These are phyloP conservation scores for Australoheros scitulus DNA, from an alignment of 2,113 vertebrate species.

Conservation along the genomic window DNA sequence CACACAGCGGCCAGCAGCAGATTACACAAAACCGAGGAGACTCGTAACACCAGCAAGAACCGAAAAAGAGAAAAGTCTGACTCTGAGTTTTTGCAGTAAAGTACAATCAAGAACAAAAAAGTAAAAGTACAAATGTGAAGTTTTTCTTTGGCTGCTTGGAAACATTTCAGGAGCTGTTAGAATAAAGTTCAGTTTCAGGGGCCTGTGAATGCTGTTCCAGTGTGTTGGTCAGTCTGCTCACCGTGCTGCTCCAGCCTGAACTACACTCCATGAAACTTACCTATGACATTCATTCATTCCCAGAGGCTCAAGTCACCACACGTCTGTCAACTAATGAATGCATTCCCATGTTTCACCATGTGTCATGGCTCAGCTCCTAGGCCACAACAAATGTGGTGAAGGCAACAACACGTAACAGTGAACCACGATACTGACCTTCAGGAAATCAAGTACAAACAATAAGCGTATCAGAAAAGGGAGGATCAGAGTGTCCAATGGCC, in stretches of 20 bases:
- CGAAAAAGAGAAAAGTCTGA: not conserved
- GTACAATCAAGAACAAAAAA: too few relatives aligned
- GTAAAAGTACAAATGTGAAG: accelerated
- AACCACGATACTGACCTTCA: accelerated
- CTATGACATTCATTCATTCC: not conserved
- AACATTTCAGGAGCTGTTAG: not conserved
- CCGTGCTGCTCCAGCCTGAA: not conserved
- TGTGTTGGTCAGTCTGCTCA: not conserved
- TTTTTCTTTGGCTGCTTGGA: not conserved
- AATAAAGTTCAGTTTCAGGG: not conserved
- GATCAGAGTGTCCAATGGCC: not conserved
- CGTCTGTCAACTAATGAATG: accelerated
- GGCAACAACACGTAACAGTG: not conserved
- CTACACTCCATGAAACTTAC: accelerated
- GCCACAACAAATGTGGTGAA: not conserved
- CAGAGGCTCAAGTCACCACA: not conserved
- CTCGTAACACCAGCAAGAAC: not conserved
- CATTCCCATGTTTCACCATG: accelerated
- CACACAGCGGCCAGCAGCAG: constrained; percentile 22
- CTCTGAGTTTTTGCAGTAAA: not conserved
- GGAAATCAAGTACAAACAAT: not conserved
- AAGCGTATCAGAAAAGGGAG: not conserved
- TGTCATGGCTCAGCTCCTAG: not conserved
- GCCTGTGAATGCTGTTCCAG: not conserved
- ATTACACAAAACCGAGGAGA: not conserved